Conservation (phyloP, 2,113 vertebrate genomes). For the Caretta caretta region DNA sequence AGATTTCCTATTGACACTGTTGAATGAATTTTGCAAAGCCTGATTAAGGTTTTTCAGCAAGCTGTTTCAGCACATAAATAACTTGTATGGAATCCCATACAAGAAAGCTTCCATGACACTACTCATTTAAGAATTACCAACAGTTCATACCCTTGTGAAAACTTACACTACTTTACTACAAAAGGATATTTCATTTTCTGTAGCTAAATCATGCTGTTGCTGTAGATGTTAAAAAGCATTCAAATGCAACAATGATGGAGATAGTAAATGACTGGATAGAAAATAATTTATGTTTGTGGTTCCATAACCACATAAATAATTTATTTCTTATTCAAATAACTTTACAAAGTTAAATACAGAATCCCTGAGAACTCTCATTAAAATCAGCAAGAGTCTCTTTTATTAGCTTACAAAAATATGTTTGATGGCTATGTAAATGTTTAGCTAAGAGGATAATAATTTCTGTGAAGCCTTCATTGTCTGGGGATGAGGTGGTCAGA, state of each 20-base stretch:
- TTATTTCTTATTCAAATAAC: neutral
- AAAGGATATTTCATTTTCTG: neutral
- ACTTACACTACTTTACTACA: neutral
- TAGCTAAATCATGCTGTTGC: accelerated
- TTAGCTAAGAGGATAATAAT: neutral
- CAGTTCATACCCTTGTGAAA: accelerated
- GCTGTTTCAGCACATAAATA: neutral
- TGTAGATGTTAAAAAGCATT: neutral
- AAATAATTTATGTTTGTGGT: neutral
- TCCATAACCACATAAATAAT: neutral
- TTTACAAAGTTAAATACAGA: neutral
- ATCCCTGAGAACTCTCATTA: neutral
- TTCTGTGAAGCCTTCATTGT: neutral
- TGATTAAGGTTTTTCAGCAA: neutral
- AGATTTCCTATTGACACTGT: neutral
- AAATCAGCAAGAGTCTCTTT: neutral
- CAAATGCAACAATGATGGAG: neutral
- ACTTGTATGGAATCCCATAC: neutral
- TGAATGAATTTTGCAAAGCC: neutral
- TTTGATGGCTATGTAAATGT: accelerated
- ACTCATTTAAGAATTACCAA: neutral
- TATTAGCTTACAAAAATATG: accelerated
- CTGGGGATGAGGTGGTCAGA: neutral
- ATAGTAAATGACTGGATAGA: neutral
- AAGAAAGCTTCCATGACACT: neutral